Percentiles rank a stretch among this genome's conserved stretches.
Conservation (phyloP, 2,888 invertebrate species). For the Drosophila macrospina region DNA sequence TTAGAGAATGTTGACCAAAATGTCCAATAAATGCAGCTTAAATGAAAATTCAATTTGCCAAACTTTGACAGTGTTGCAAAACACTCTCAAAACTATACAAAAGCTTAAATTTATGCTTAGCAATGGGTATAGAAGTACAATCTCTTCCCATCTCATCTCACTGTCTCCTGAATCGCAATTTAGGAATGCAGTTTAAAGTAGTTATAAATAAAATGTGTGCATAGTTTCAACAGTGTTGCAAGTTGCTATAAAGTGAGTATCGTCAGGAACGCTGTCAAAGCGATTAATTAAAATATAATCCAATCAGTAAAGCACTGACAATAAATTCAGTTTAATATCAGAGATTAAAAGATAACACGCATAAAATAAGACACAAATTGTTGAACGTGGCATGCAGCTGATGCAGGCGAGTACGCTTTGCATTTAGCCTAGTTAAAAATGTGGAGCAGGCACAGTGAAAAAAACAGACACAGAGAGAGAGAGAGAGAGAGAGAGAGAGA, state of each 20-base stretch:
- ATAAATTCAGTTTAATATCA: conserved; percentile 1
- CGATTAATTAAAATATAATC: conserved; percentile 5
- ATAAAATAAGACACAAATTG: conserved; percentile 10
- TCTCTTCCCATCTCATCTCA: background rate
- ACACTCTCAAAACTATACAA: no score
- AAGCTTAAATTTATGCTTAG: background rate
- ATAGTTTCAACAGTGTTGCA: background rate
- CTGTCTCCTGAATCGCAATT: background rate
- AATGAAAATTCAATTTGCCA: background rate
- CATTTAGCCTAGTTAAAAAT: conserved; percentile 20
- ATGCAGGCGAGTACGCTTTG: conserved; percentile 6
- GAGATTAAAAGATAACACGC: conserved; percentile 27
- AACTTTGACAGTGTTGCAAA: background rate
- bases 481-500: background rate
- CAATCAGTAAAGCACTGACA: conserved; percentile 4
- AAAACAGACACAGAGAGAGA: background rate
- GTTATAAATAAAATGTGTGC: background rate
- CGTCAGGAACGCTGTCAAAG: background rate
- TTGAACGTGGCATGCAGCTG: conserved; percentile 16
- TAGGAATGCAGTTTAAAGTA: background rate
- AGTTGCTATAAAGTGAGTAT: background rate
- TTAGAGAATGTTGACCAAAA: background rate
- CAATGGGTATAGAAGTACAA: background rate
- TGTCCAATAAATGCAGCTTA: background rate
- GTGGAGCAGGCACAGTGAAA: conserved; percentile 10